Conservation (phyloP, 2,113 vertebrate genomes). For the Pimephales promelas region DNA sequence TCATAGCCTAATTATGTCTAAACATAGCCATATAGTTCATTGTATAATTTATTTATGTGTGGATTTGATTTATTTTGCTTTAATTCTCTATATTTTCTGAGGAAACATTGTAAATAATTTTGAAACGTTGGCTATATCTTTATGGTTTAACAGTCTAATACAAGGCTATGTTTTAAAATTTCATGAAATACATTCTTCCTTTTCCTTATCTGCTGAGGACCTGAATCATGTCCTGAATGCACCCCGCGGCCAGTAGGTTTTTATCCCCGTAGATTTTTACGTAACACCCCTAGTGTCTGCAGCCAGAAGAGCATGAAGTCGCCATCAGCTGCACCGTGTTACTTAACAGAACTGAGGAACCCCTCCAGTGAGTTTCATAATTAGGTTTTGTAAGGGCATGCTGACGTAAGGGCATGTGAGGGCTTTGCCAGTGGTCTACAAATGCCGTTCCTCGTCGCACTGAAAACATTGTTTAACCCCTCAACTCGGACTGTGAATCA, state of each 20-base stretch:
- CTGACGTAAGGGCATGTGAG: constrained; percentile 1
- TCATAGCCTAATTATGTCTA: neutral
- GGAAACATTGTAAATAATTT: neutral
- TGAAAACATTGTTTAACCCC: neutral
- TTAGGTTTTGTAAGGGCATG: constrained; percentile 34
- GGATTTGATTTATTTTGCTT: neutral
- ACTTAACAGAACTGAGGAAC: constrained; percentile 5
- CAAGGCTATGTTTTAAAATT: neutral
- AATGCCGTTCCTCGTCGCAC: neutral
- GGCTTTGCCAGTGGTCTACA: constrained; percentile 6
- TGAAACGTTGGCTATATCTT: neutral
- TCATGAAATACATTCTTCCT: neutral
- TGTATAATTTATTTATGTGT: neutral
- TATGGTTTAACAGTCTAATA: neutral
- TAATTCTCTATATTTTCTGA: neutral
- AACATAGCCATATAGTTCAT: neutral
- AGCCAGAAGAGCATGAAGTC: neutral
- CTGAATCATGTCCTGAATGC: neutral
- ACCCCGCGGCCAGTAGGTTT: neutral
- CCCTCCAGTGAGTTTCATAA: constrained; percentile 39
- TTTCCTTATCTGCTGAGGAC: neutral
- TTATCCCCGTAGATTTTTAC: neutral
- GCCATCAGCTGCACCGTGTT: constrained; percentile 11
- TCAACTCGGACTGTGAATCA: neutral
- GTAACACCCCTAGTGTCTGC: constrained; percentile 1